A percentile compares a stretch with the other conserved stretches of the same genome.
phyloP scores from a whole-genome alignment of 2,888 invertebrate genomes.

The Rhorus exstirpatorius region DNA sequence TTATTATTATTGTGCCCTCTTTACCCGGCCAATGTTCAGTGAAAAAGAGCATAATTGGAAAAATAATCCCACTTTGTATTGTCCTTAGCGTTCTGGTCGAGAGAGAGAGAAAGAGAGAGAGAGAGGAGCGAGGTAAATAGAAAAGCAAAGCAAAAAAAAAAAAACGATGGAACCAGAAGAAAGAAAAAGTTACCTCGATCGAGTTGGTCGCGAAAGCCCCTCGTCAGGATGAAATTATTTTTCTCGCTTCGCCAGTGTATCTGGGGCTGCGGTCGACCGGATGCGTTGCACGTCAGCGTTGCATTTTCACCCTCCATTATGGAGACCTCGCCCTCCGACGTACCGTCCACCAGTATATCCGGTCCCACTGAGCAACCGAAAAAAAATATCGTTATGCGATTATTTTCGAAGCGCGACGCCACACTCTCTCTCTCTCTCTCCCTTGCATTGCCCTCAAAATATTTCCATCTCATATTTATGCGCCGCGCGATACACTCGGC shows the following conservation, averaged over 20 bases:
- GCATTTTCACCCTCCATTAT: constrained; percentile 92
- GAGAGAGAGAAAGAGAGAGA: not conserved
- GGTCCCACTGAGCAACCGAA: constrained; percentile 89
- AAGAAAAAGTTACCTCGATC: constrained; percentile 74
- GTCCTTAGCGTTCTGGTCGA: constrained; percentile 9
- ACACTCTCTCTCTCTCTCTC: not conserved
- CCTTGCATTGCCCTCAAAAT: too few relatives aligned
- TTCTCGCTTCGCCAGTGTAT: constrained; percentile 86
- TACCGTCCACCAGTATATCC: constrained; percentile 92
- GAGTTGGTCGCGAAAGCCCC: constrained; percentile 79
- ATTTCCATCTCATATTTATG: constrained; percentile 35
- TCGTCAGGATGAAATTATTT: constrained; percentile 79
- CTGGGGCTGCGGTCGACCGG: constrained; percentile 91
- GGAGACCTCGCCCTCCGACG: constrained; percentile 90
- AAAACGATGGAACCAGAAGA: constrained; percentile 45
- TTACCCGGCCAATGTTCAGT: constrained; percentile 13
- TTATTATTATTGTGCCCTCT: not conserved
- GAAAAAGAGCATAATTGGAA: constrained; percentile 15
- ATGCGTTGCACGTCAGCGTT: constrained; percentile 91
- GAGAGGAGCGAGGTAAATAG: not conserved
- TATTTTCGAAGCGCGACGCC: not conserved
- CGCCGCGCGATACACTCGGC: not conserved
- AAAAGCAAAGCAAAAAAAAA: not conserved
- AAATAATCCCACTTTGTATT: constrained; percentile 47
- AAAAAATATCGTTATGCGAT: constrained; percentile 59